Conservation (phyloP, 2,888 invertebrate genomes). For the Campoplex nolae region DNA sequence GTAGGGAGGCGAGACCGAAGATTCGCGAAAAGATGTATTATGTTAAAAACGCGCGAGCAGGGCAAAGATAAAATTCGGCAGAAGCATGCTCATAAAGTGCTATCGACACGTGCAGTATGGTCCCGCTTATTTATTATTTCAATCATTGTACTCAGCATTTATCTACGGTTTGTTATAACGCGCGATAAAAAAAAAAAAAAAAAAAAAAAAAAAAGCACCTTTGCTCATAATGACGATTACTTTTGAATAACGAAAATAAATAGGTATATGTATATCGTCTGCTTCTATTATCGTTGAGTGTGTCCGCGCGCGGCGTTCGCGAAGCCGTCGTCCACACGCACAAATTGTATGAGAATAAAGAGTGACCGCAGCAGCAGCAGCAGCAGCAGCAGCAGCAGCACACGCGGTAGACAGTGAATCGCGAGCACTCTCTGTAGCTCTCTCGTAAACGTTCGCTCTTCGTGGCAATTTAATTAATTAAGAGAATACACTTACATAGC, state of each 20-base stretch:
- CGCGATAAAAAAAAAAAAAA: too few relatives aligned
- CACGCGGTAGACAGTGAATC: conserved; percentile 17
- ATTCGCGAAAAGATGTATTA: conserved; percentile 4
- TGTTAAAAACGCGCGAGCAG: background rate
- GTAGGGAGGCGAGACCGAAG: background rate
- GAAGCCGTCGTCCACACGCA: background rate
- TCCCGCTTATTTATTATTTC: too few relatives aligned
- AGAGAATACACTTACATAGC: conserved; percentile 52
- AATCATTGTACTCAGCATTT: background rate
- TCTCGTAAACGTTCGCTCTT: conserved; percentile 64
- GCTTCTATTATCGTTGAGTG: too few relatives aligned
- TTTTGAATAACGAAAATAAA: conserved; percentile 38
- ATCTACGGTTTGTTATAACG: background rate
- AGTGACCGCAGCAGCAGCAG: conserved; percentile 13
- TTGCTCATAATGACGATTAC: background rate
- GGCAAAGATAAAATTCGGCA: too few relatives aligned
- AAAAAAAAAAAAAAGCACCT: too few relatives aligned
- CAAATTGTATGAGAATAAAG: conserved; percentile 11
- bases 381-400: too few relatives aligned
- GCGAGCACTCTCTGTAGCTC: background rate
- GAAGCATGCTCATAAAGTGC: background rate
- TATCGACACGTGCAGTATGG: too few relatives aligned
- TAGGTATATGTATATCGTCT: too few relatives aligned
- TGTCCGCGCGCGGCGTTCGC: conserved; percentile 9
- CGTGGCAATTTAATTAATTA: conserved; percentile 70